Percentiles rank a stretch among this genome's conserved stretches.
These are phyloP conservation scores for Heliocidaris tuberculata DNA, from an alignment of 35 echinoderm and acorn worm species.

Conservation along the genomic window DNA sequence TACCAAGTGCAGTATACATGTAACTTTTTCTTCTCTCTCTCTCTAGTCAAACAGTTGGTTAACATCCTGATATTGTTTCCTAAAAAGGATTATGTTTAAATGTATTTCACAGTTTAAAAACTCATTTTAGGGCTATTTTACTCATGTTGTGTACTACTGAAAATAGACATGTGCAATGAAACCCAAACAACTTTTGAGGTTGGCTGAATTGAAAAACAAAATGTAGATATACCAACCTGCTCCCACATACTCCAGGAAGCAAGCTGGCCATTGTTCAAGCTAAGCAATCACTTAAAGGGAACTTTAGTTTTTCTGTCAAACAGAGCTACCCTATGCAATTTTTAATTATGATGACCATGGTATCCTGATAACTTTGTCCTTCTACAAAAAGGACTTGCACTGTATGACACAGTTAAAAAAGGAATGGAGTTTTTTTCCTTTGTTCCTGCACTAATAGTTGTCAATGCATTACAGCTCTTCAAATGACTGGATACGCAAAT, in stretches of 20 bases:
- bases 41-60: background rate
- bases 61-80: background rate
- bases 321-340: background rate
- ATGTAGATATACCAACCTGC: background rate
- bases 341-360: background rate
- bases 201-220: background rate
- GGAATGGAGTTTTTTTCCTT: background rate
- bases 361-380: background rate
- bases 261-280: background rate
- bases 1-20: background rate
- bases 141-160: background rate
- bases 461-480: background rate
- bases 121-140: background rate
- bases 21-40: background rate
- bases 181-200: background rate
- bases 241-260: background rate
- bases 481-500: background rate
- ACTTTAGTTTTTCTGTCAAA: background rate
- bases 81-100: background rate
- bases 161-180: background rate
- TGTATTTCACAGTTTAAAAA: background rate
- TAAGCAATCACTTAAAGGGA: background rate
- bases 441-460: background rate
- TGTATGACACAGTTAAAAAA: background rate
- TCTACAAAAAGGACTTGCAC: background rate